Evolutionary conservation across 1,140 invertebrate species (phyloP).

Genomic region (Stenopsyche tienmushanensis): DNA sequence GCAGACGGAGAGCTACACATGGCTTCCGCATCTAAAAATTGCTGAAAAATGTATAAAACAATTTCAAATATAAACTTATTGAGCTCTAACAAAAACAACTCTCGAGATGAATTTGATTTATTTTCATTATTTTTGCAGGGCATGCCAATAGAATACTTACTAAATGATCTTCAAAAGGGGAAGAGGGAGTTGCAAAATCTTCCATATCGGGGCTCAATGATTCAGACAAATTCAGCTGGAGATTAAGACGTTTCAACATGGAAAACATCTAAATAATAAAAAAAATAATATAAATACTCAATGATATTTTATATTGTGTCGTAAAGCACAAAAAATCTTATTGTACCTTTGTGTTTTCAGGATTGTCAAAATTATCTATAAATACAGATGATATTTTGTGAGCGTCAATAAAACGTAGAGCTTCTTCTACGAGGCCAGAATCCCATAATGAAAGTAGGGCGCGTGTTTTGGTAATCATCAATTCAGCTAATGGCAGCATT

Average conservation of each 20-base stretch:
- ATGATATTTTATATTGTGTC: background rate
- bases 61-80: too few species aligned
- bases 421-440: conserved; percentile 80
- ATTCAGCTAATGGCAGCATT: conserved; percentile 76
- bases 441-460: conserved; percentile 81
- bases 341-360: conserved; percentile 23
- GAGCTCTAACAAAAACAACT: too few species aligned
- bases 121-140: too few species aligned
- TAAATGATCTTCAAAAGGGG: conserved; percentile 54
- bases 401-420: conserved; percentile 77
- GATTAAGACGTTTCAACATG: conserved; percentile 74
- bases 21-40: conserved; percentile 69
- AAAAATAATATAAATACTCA: conserved; percentile 1
- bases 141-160: conserved; percentile 1
- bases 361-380: conserved; percentile 20
- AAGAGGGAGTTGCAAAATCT: conserved; percentile 70
- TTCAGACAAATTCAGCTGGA: conserved; percentile 70
- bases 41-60: too few species aligned
- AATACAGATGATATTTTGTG: conserved; percentile 55
- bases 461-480: conserved; percentile 75
- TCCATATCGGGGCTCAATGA: conserved; percentile 69
- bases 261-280: conserved; percentile 61
- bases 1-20: conserved; percentile 77
- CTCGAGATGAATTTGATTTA: too few species aligned
- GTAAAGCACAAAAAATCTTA: background rate